Base-by-base conservation (phyloP, 2,113 vertebrate genomes). In the Rallus limicola region DNA sequence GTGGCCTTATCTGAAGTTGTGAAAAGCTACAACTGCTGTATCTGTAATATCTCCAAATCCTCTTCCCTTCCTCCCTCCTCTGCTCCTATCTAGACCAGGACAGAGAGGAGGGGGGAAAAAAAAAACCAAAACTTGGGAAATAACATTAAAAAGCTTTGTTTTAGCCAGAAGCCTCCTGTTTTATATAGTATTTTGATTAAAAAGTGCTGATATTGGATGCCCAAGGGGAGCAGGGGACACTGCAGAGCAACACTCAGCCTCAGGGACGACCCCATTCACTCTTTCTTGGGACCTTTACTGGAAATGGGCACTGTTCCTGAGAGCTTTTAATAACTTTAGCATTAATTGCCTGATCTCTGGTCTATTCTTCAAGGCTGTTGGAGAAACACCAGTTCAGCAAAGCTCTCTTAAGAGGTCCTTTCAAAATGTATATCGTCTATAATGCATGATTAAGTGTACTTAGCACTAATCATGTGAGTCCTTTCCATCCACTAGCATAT, bases 341-440 rank as follows among this genome's bases (percentile, higher is more conserved):
- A 1, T n/a, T 38, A 88, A 90, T 90, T 95, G 75, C 81, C 60
- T 79, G 78, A 69, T 85, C 70, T 40, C 79, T 77, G 72, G 75
- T 79, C 79, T 68, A 34, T 72, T 93, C 82, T 90, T 93, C 62
- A 42, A 42, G 67, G 71, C 87, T 90, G 87, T 60, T 97, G 95
- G 85, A 91, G 88, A 95, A 96, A 92, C 84, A 91, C 9, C 75
- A 70, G 82, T 31, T 90, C 90, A 95, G 85, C 88, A 94, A 59
- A 88, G 92, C 64, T 77, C 78, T 88, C 65, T 89, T 77, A 53
- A 95, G 91, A 79, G 84, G 29, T 76, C 38, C 48, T 84, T 92
- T 62, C 53, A 25, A n/a, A 93, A 26, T 5, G 44, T 82, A 46
- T 29, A 20, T n/a, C 1, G 19, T 10, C 90, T 50, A 3, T 23